Percentiles rank a stretch among this genome's conserved stretches.
These are phyloP conservation scores for Zonotrichia albicollis DNA, from an alignment of 2,797 vertebrate genomes.

Conservation along the genomic window DNA sequence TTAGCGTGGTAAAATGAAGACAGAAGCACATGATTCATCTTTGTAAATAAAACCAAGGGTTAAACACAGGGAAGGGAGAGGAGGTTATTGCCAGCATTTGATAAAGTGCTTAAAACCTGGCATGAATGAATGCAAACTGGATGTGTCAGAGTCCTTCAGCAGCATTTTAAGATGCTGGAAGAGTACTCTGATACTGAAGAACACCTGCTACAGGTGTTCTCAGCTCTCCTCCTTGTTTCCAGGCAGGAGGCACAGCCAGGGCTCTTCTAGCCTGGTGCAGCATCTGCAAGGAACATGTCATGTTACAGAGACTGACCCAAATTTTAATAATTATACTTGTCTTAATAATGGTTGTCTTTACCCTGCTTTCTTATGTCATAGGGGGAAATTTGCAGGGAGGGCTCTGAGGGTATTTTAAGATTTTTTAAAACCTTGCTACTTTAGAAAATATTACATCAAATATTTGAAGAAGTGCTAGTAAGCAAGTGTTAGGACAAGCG, in stretches of 20 bases:
- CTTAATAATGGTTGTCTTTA: background rate
- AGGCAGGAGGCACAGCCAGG: background rate
- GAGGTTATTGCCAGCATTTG: background rate
- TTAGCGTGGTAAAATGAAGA: background rate
- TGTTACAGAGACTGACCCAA: background rate
- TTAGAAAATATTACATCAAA: background rate
- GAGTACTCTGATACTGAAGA: background rate
- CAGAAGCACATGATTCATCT: background rate
- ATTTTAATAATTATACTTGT: background rate
- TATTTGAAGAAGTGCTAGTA: background rate
- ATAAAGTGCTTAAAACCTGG: background rate
- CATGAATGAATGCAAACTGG: background rate
- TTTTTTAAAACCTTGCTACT: background rate
- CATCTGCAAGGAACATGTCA: background rate
- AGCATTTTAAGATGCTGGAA: background rate
- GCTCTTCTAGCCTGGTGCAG: background rate
- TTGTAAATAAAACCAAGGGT: background rate
- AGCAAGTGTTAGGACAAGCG: background rate
- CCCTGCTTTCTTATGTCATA: background rate
- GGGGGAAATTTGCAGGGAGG: background rate
- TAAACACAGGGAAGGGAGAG: background rate
- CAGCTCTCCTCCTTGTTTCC: accelerated
- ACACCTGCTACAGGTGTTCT: background rate
- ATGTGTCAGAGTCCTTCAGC: background rate
- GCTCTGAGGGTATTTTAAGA: background rate